These are phyloP conservation scores for Trichogramma pretiosum DNA, from an alignment of 1,140 invertebrate genomes.

Conservation along the genomic window DNA sequence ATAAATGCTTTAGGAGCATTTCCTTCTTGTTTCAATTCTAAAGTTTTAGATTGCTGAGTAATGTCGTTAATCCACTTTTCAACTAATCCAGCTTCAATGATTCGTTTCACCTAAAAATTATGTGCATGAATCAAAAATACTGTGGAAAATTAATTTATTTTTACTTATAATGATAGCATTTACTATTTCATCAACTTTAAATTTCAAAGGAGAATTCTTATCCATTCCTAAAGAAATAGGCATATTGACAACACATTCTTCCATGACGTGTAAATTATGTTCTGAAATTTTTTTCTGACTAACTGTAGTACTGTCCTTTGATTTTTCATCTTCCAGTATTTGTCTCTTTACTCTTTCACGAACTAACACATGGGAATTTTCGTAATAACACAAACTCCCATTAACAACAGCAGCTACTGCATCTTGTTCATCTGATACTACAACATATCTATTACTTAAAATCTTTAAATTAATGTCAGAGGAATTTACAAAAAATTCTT, in stretches of 20 bases:
- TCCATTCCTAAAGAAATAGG: slow-evolving; percentile 70
- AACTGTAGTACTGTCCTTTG: slow-evolving; percentile 21
- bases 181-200: slow-evolving; percentile 55
- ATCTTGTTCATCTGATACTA: slow-evolving; percentile 48
- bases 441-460: slow-evolving; percentile 59
- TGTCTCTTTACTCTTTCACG: slow-evolving; percentile 53
- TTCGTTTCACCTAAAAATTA: slow-evolving; percentile 44
- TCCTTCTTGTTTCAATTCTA: slow-evolving; percentile 41
- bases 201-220: slow-evolving; percentile 71
- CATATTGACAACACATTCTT: slow-evolving; percentile 68
- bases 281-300: slow-evolving; percentile 28
- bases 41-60: slow-evolving; percentile 48
- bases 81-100: slow-evolving; percentile 67
- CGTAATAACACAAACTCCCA: slow-evolving; percentile 69
- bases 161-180: slow-evolving; percentile 5
- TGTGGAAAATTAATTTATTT: background rate
- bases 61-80: slow-evolving; percentile 71
- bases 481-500: slow-evolving; percentile 59
- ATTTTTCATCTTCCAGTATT: slow-evolving; percentile 31
- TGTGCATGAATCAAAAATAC: background rate
- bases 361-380: slow-evolving; percentile 65
- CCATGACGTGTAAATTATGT: slow-evolving; percentile 67
- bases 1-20: slow-evolving; percentile 59
- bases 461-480: slow-evolving; percentile 54
- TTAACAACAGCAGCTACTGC: slow-evolving; percentile 55